Evolutionary conservation across 2,797 vertebrate genomes (phyloP), one percentile per base, ranked within the genome.

Genomic region (Sebastes taczanowskii): DNA sequence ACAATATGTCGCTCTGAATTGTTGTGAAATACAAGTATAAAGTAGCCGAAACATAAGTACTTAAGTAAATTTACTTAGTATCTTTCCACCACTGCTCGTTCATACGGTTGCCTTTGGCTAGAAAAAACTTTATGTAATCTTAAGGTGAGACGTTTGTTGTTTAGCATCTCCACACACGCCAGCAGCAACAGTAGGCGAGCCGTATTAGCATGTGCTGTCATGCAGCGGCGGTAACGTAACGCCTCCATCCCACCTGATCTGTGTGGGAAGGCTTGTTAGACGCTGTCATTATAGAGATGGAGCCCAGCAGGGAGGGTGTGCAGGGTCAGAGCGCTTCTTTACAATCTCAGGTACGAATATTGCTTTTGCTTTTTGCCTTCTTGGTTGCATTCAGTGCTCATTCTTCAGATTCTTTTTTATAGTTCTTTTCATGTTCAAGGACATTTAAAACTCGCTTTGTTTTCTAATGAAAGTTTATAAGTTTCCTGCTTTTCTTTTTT

Each of bases 111-210:
- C 79, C 78, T 52, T 42, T 69, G 60, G 67, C 81, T 55, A 60
- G 77, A 72, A 76, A 74, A 55, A 85, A 78, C 81, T 73, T 66
- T 58, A 81, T 80, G 86, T 76, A 34, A 81, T 65, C 29, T 64
- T 3, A 4, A 55, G n/a, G 16, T 13, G 29, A 56, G 16, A 22
- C 38, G 7, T 60, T n/a, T 14, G 56, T 18, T 66, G 16, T 5
- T 27, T 25, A 22, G 38, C 13, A 5, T 55, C 20, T 70, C 59
- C 60, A 30, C 66, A 23, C n/a, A 5, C 46, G 11, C 7, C 13
- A 11, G 52, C n/a, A 74, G 71, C 58, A 14, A 10, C 60, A 34
- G 32, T 10, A 64, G 68, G 23, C 2, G 38, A 65, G 63, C 11
- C 3, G 14, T 52, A 52, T 52, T 52, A 4, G 46, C 73, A 2